Percentiles rank a stretch among this genome's conserved stretches.
Conservation (phyloP, 2,888 invertebrate species). For the Microdon myrmicae region DNA sequence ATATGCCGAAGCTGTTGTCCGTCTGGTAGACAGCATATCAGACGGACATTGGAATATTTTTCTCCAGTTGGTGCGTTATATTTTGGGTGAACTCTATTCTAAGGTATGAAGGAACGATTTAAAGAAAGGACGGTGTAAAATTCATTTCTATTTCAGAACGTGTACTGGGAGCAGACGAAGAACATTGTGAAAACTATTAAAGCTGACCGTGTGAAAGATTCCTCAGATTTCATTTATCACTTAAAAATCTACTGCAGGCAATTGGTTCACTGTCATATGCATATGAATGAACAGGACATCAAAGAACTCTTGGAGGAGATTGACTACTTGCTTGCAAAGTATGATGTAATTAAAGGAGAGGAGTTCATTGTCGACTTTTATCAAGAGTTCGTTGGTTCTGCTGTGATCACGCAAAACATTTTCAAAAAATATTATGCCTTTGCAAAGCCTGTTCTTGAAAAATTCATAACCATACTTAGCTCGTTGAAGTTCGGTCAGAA, state of each 20-base stretch:
- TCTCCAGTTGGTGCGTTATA: slow-evolving; percentile 30
- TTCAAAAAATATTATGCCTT: slow-evolving; percentile 16
- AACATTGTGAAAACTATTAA: too few species aligned
- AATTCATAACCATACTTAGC: slow-evolving; percentile 11
- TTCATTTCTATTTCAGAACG: too few species aligned
- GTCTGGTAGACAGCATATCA: slow-evolving; percentile 7
- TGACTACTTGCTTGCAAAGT: slow-evolving; percentile 1
- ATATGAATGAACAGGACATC: slow-evolving; percentile 12
- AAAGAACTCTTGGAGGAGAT: slow-evolving; percentile 18
- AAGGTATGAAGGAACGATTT: too few species aligned
- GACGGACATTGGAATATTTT: slow-evolving; percentile 38
- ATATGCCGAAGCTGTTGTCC: slow-evolving; percentile 21
- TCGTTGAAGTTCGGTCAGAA: slow-evolving; percentile 2
- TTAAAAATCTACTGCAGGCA: slow-evolving; percentile 37
- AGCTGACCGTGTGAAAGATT: slow-evolving; percentile 13
- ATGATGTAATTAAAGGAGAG: slow-evolving; percentile 18
- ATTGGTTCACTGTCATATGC: slow-evolving; percentile 15
- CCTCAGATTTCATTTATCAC: slow-evolving; percentile 34
- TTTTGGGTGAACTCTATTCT: slow-evolving; percentile 27
- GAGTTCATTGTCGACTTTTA: slow-evolving; percentile 25
- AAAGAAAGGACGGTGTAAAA: too few species aligned
- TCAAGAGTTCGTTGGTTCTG: slow-evolving; percentile 21
- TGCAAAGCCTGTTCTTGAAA: slow-evolving; percentile 14
- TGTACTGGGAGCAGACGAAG: too few species aligned
- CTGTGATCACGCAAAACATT: slow-evolving; percentile 19